Evolutionary conservation across 2,888 invertebrate species (phyloP), one percentile per base, ranked within the genome.

Genomic region (Ophioninae sp.): DNA sequence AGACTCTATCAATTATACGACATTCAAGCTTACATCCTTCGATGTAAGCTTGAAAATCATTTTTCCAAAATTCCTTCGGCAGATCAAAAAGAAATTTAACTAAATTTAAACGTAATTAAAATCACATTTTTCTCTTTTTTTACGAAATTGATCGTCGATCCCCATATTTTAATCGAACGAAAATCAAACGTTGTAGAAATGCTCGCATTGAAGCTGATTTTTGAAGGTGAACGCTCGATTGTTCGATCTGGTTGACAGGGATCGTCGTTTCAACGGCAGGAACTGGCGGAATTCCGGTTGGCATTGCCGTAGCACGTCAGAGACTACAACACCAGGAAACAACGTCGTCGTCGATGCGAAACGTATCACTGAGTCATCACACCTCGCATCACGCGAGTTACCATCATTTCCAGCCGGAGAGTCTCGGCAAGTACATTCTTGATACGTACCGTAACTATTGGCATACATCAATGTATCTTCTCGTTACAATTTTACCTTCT

Each of bases 301-400:
- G 97, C 82, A 97, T 97, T 88, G 97, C 97, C 50, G 96, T 97
- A 85, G 97, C 97, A 70, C 94, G 97, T 86, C 97, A 97, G 92
- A 94, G 97, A 89, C 94, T 95, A 85, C 96, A 95, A 89, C 95
- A 95, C 88, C 95, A 95, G 59, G 94, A 94, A 83, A 93, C 87
- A 77, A 86, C 94, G 41, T 94, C 94, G 74, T 94, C 94, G 64
- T 94, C 94, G 62, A 91, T 91, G 89, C 89, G 92, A 85, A 92
- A 92, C 87, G 91, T 92, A 81, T 92, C 92, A 81, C 86, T 90
- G 87, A 91, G 91, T 90, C 91, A 90, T 90, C 91, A 90, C 88
- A 91, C 91, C 64, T 91, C 91, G 72, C 90, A 91, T 84, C 92
- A 92, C 79, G 90, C 92, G 41, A 91, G 91, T 81, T 92, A 92